Conservation (phyloP, 2,113 vertebrate genomes). For the Canis aureus region DNA sequence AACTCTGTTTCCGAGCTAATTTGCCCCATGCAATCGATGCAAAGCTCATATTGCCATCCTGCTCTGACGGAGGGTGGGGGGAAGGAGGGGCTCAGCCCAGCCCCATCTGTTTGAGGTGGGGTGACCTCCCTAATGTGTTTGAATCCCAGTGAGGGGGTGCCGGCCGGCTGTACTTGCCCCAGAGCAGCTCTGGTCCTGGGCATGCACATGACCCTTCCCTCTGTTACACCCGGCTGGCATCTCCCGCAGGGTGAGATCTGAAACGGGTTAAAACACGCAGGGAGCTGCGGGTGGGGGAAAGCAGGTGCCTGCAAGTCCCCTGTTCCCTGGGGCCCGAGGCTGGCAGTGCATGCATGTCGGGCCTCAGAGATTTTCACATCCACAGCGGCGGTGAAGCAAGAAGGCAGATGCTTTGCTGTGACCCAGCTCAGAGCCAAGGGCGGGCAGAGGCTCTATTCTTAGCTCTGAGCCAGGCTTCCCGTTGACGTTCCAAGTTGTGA, state of each 20-base stretch:
- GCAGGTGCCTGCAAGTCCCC: fast-evolving
- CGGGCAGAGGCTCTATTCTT: fast-evolving
- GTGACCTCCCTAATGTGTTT: fast-evolving
- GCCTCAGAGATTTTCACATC: background rate
- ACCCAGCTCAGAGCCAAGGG: background rate
- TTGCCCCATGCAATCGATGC: fast-evolving
- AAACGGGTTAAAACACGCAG: fast-evolving
- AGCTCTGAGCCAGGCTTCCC: fast-evolving
- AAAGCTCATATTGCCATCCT: background rate
- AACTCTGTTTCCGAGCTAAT: background rate
- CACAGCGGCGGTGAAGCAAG: background rate
- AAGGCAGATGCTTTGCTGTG: background rate
- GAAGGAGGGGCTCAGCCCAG: background rate
- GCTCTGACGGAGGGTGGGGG: no score
- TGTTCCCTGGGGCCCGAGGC: background rate
- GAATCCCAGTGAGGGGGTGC: fast-evolving
- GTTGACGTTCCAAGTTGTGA: background rate
- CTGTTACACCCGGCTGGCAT: fast-evolving
- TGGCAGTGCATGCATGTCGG: background rate
- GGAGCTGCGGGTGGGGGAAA: fast-evolving
- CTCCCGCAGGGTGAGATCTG: background rate
- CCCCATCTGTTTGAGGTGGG: fast-evolving
- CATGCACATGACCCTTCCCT: fast-evolving
- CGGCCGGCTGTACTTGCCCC: background rate
- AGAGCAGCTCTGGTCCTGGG: fast-evolving